A percentile compares a stretch with the other conserved stretches of the same genome.
Conservation (phyloP, 2,797 vertebrate species). For the Sitta carolinensis region DNA sequence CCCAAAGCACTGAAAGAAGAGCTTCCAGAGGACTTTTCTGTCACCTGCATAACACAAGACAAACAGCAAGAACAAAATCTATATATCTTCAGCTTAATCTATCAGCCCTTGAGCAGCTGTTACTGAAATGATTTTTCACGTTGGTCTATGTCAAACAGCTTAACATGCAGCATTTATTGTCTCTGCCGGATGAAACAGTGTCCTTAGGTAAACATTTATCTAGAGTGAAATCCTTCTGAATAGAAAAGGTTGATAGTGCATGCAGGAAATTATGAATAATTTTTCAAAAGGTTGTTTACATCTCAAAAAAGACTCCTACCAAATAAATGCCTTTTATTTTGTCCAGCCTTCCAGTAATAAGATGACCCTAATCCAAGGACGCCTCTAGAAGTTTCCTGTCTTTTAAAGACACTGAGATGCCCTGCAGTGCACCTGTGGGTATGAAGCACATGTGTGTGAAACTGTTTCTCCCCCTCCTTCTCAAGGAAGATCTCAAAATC, state of each 20-base stretch:
- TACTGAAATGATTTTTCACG: neutral
- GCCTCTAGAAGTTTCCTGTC: neutral
- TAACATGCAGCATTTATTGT: neutral
- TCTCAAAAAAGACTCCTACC: neutral
- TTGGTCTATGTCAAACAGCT: neutral
- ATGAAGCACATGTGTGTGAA: neutral
- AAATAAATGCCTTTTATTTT: neutral
- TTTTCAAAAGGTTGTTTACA: neutral
- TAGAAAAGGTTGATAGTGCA: neutral
- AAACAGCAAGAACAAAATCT: neutral
- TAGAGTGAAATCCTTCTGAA: neutral
- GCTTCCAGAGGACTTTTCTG: neutral
- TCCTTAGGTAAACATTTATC: neutral
- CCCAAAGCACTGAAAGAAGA: neutral
- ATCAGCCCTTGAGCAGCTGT: neutral
- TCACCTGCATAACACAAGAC: neutral
- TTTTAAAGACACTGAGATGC: neutral
- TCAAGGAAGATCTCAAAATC: neutral
- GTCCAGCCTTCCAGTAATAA: neutral
- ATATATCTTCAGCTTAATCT: neutral
- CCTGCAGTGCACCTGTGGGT: neutral
- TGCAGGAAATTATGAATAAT: neutral
- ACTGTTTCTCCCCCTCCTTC: neutral
- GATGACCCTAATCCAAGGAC: neutral
- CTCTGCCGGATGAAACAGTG: neutral